phyloP scores from a whole-genome alignment of 2,113 vertebrate genomes.

The Elaphurus davidianus region DNA sequence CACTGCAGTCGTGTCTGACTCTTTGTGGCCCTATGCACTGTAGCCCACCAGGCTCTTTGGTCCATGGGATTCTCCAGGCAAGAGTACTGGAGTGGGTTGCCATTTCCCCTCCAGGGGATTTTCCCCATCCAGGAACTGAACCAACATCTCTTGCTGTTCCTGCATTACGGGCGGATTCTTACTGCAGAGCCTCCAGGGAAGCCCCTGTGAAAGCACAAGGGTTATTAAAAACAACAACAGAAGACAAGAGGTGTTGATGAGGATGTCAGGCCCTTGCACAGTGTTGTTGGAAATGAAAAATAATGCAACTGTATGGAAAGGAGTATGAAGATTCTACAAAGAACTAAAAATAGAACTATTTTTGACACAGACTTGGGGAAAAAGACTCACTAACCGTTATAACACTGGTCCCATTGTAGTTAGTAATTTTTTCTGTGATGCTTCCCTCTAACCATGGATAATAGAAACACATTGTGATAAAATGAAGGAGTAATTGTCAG shows the following conservation, averaged over 20 bases:
- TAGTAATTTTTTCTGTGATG: background rate
- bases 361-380: fast-evolving
- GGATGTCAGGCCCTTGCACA: fast-evolving
- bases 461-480: background rate
- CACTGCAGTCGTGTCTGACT: fast-evolving
- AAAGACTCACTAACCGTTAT: background rate
- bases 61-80: background rate
- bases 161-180: background rate
- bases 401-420: background rate
- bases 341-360: background rate
- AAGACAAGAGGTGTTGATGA: background rate
- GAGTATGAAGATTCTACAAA: background rate
- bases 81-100: background rate
- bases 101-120: background rate
- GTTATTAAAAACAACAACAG: background rate
- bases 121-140: background rate
- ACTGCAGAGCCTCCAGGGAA: background rate
- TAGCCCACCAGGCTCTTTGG: background rate
- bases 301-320: background rate
- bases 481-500: background rate
- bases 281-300: background rate
- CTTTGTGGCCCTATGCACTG: fast-evolving
- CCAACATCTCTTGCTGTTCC: background rate
- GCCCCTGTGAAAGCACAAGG: background rate
- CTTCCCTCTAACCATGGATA: background rate